Percentiles rank a stretch among this genome's conserved stretches.
Evolutionary conservation across 2,113 vertebrate species (phyloP).

Genomic region (Paramormyrops kingsleyae): DNA sequence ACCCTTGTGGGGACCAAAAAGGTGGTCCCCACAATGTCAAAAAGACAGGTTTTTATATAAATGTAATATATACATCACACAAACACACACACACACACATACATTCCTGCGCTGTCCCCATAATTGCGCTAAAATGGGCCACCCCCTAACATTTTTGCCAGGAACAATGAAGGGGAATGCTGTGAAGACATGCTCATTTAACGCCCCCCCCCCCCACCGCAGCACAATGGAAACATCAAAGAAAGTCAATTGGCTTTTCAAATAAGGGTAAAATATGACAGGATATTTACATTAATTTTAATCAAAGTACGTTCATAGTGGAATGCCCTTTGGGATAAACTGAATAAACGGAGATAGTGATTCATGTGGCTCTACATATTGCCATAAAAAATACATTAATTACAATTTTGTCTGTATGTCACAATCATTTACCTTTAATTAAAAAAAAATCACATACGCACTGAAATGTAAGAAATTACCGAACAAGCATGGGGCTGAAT

Average conservation of each 20-base stretch:
- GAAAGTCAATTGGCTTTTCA: slow-evolving; percentile 4
- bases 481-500: background rate
- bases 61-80: background rate
- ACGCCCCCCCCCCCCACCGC: background rate
- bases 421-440: background rate
- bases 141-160: background rate
- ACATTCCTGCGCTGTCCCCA: background rate
- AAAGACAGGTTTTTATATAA: background rate
- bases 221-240: background rate
- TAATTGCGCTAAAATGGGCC: background rate
- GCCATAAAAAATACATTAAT: background rate
- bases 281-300: slow-evolving; percentile 15
- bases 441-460: background rate
- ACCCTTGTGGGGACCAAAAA: background rate
- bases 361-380: slow-evolving; percentile 5
- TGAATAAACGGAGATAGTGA: background rate
- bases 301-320: background rate
- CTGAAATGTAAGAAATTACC: background rate
- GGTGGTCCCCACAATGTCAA: too few species aligned
- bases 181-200: background rate
- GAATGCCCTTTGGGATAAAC: background rate
- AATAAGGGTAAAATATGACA: slow-evolving; percentile 4
- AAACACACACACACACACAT: slow-evolving; percentile 5
- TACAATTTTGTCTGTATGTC: background rate
- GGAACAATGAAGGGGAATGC: background rate